These are phyloP conservation scores for Diplogasteroides magnus DNA, from an alignment of 1,140 invertebrate genomes.

Conservation along the genomic window DNA sequence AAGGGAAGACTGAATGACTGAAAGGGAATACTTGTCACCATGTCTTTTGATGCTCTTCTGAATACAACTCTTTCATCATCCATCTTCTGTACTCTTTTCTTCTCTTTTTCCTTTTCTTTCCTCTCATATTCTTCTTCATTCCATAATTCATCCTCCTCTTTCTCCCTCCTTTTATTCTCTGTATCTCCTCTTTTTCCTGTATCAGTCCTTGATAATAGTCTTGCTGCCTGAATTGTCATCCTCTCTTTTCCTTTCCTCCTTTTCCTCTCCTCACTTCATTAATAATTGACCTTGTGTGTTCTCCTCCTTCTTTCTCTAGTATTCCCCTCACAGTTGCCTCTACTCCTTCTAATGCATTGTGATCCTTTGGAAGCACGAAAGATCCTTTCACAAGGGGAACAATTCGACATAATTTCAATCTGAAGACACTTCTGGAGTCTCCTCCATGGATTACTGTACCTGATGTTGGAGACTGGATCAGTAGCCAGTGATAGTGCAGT, in stretches of 20 bases:
- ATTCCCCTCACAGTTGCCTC: neutral
- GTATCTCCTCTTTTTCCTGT: neutral
- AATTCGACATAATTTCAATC: neutral
- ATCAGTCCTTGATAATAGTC: neutral
- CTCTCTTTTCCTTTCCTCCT: neutral
- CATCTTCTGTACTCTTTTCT: neutral
- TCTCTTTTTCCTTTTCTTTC: neutral
- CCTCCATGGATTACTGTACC: neutral
- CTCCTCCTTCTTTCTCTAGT: neutral
- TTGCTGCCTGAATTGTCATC: neutral
- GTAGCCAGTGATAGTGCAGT: neutral
- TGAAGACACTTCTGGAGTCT: neutral
- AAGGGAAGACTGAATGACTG: neutral
- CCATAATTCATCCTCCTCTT: neutral
- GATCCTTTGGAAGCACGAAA: neutral
- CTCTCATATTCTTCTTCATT: neutral
- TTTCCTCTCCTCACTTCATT: neutral
- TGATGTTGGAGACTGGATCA: neutral
- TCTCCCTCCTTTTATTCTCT: neutral
- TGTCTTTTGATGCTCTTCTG: neutral
- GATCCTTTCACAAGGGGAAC: neutral
- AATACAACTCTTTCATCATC: neutral
- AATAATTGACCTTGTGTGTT: neutral
- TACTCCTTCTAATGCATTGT: neutral
- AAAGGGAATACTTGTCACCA: neutral